Percentiles rank a stretch among this genome's conserved stretches.
These are phyloP conservation scores for Manis javanica DNA, from an alignment of 2,797 vertebrate species.

Conservation along the genomic window DNA sequence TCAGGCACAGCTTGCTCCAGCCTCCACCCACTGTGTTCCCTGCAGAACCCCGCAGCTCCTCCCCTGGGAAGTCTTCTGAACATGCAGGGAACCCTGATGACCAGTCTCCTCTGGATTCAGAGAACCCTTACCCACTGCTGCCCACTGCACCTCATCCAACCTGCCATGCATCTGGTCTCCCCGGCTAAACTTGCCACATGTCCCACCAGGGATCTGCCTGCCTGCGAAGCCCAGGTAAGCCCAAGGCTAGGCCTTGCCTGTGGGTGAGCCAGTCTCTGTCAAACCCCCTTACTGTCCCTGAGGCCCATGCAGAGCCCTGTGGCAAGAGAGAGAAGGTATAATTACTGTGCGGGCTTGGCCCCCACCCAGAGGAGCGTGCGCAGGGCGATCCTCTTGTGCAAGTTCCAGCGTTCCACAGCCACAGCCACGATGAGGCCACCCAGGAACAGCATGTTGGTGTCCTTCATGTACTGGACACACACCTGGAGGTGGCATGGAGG, in stretches of 20 bases:
- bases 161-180: not conserved
- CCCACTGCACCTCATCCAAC: not conserved
- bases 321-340: constrained; percentile 34
- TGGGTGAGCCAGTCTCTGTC: not conserved
- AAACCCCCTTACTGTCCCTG: not conserved
- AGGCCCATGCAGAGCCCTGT: not conserved
- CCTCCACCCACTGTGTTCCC: not conserved
- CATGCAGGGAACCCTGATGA: not conserved
- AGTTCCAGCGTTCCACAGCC: constrained; percentile 96
- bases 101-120: not conserved
- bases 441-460: constrained; percentile 96
- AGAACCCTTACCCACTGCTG: not conserved
- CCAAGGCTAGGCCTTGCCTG: not conserved
- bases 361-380: constrained; percentile 93
- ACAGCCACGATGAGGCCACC: constrained; percentile 96
- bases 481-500: constrained; percentile 87
- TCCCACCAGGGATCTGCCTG: not conserved
- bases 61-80: not conserved
- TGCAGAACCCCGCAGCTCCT: not conserved
- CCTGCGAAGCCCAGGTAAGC: not conserved
- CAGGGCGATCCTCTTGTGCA: constrained; percentile 97
- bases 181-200: not conserved
- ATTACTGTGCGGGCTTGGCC: constrained; percentile 94
- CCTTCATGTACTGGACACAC: constrained; percentile 96
- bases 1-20: not conserved